Evolutionary conservation across 2,113 vertebrate genomes (phyloP), one percentile per base, ranked within the genome.

Genomic region (Ivindomyrus marchei): DNA sequence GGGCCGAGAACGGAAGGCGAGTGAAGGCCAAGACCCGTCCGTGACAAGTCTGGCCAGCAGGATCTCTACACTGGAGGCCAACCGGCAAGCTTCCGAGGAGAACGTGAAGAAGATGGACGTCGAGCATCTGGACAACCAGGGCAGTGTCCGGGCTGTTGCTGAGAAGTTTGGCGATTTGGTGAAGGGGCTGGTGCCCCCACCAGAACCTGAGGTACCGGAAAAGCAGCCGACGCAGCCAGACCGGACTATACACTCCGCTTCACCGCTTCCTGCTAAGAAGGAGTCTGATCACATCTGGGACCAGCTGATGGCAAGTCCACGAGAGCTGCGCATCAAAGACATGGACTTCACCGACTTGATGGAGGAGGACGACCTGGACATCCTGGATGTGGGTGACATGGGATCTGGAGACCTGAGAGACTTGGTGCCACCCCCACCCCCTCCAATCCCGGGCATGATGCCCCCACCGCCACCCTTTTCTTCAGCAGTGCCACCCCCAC

Each of bases 271-370:
- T 0, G 93, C 94, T 0, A 96, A 96, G 93, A 96, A 98, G 8
- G 98, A 99, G 94, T 99, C 98, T 0, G 98, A 99, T 92, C 96
- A 98, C 83, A 99, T 99, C 94, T 99, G 98, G 98, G 98, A 99
- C 94, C 98, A 99, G 95, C 96, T 99, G 91, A 97, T 99, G 97
- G 97, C 98, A 87, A 93, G 95, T 39, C 98, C 98, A 24, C 95
- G 97, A 90, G 97, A 99, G 95, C 97, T 99, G 90, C 97, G 97
- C 90, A 99, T 99, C 93, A 98, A 98, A 95, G 98, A 99, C 89
- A 98, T 99, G 97, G 98, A 99, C 95, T 99, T 99, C 94, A 99
- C 98, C 0, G 98, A 99, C 94, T 95, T 99, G 89, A 96, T 94
- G 91, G 98, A 99, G 11, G 98, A 98, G 90, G 98, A 99, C 17